These are phyloP conservation scores for Malurus melanocephalus DNA, from an alignment of 2,113 vertebrate genomes.

Conservation along the genomic window DNA sequence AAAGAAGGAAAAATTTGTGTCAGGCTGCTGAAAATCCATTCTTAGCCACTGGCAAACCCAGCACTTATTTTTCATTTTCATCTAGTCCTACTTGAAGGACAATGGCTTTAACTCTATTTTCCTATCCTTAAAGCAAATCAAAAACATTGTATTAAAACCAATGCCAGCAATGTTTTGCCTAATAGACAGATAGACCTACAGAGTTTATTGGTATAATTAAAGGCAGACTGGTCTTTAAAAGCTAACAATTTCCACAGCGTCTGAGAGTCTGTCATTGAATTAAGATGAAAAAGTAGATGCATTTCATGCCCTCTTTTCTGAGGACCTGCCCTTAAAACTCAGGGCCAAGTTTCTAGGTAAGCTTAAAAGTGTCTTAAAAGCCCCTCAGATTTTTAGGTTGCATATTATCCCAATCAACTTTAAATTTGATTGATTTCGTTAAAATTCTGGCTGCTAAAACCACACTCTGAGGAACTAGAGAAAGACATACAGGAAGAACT, in stretches of 20 bases:
- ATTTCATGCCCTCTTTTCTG: background rate
- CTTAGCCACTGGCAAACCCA: slow-evolving; percentile 22
- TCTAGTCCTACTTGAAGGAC: slow-evolving; percentile 17
- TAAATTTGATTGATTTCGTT: background rate
- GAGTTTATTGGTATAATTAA: slow-evolving; percentile 49
- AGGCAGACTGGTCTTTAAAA: slow-evolving; percentile 36
- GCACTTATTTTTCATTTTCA: background rate
- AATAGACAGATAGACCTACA: slow-evolving; percentile 34
- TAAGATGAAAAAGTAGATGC: slow-evolving; percentile 12
- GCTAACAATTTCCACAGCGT: slow-evolving; percentile 18
- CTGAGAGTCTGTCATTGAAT: slow-evolving; percentile 16
- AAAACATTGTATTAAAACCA: slow-evolving; percentile 51
- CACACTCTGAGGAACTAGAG: background rate
- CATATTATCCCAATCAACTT: background rate
- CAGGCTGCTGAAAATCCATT: slow-evolving; percentile 4
- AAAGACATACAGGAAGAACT: background rate
- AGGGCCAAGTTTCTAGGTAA: background rate
- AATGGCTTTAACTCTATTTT: slow-evolving; percentile 42
- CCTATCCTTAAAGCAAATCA: slow-evolving; percentile 41
- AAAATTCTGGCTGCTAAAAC: background rate
- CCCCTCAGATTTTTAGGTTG: background rate
- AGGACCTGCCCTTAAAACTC: background rate
- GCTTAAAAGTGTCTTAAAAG: background rate
- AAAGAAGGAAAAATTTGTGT: slow-evolving; percentile 26
- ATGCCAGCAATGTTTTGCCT: slow-evolving; percentile 45